Evolutionary conservation across 2,113 vertebrate genomes (phyloP).

Genomic region (Alethe castanea): DNA sequence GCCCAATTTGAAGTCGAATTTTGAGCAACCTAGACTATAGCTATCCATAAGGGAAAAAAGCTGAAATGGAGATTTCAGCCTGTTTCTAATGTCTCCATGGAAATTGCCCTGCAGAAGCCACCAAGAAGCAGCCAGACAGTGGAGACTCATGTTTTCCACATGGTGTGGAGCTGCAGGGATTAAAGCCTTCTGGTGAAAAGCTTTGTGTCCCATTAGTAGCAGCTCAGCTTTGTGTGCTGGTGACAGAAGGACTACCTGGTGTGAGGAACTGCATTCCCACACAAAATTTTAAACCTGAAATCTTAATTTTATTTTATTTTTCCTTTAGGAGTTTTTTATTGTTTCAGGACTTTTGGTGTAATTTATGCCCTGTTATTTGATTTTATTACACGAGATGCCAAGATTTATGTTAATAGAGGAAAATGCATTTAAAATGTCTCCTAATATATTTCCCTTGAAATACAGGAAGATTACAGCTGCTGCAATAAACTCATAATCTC

Average conservation of each 20-base stretch:
- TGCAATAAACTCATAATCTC: constrained; percentile 56
- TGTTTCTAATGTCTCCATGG: background rate
- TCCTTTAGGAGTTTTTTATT: background rate
- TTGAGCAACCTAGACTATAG: background rate
- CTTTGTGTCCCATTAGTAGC: background rate
- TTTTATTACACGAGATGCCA: background rate
- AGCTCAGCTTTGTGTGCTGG: background rate
- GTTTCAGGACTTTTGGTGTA: background rate
- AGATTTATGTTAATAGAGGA: constrained; percentile 41
- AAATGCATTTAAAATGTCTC: constrained; percentile 47
- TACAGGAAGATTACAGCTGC: constrained; percentile 27
- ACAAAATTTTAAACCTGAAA: background rate
- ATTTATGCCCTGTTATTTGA: constrained; percentile 38
- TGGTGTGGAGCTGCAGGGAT: background rate
- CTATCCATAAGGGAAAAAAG: background rate
- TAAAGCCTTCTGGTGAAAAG: background rate
- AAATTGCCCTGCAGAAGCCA: background rate
- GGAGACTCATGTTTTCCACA: background rate
- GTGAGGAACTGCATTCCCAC: background rate
- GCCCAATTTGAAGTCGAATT: background rate
- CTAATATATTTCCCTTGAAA: constrained; percentile 49
- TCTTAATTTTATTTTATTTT: background rate
- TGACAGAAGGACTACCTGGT: background rate
- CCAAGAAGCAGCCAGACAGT: background rate
- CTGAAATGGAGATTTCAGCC: background rate